These are phyloP conservation scores for Diploptera punctata DNA, from an alignment of 2,888 invertebrate species.

Conservation along the genomic window DNA sequence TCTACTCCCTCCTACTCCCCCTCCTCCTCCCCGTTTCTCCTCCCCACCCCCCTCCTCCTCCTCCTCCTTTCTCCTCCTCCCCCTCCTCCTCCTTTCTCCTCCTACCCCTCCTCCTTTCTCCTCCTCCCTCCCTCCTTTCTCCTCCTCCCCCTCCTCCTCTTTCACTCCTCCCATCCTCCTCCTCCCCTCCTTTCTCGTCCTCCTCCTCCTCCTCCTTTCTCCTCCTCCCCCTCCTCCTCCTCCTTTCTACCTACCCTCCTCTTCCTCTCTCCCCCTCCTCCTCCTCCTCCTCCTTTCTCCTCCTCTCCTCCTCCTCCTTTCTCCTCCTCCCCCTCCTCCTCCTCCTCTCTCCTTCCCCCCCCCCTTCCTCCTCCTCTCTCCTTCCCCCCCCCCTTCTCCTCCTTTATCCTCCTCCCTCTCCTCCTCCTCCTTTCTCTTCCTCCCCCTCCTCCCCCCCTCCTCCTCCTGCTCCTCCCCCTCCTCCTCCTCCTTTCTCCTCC, in stretches of 20 bases:
- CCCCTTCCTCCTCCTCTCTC: background rate
- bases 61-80: background rate
- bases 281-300: background rate
- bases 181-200: background rate
- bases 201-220: background rate
- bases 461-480: background rate
- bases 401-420: background rate
- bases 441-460: background rate
- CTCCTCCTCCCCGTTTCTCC: too few species aligned
- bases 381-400: background rate
- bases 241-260: background rate
- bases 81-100: background rate
- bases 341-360: background rate
- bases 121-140: background rate
- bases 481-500: background rate
- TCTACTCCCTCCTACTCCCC: background rate
- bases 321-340: background rate
- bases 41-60: too few species aligned
- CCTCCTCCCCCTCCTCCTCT: background rate
- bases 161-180: background rate
- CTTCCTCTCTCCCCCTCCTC: background rate
- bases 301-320: background rate
- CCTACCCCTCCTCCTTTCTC: background rate
- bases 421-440: background rate
- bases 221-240: background rate